phyloP scores from a whole-genome alignment of 1,140 invertebrate species.

The Drosophila mayri region DNA sequence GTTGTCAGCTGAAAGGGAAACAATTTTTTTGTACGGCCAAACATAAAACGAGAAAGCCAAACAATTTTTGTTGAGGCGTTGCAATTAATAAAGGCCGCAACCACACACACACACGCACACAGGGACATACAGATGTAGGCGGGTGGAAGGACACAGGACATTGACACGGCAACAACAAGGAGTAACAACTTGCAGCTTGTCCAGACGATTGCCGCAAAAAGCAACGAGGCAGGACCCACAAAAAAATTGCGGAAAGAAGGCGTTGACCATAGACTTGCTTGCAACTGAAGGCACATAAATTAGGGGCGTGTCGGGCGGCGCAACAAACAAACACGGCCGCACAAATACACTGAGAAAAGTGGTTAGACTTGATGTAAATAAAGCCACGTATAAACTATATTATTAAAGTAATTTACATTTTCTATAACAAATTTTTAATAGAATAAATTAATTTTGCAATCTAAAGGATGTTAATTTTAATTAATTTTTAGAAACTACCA shows the following conservation, averaged over 20 bases:
- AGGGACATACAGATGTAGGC: neutral
- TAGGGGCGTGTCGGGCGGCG: constrained; percentile 66
- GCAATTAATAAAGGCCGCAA: constrained; percentile 77
- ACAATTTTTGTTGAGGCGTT: constrained; percentile 77
- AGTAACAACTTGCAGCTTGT: constrained; percentile 44
- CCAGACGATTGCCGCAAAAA: constrained; percentile 39
- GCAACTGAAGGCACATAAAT: constrained; percentile 80
- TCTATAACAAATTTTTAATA: no score
- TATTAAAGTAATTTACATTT: neutral
- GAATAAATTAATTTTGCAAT: neutral
- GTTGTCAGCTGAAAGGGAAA: constrained; percentile 56
- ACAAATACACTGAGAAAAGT: constrained; percentile 14
- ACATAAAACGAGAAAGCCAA: constrained; percentile 64
- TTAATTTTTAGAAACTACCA: neutral
- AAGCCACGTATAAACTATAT: no score
- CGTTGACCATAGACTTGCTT: constrained; percentile 67
- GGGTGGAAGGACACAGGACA: constrained; percentile 59
- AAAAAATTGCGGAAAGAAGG: constrained; percentile 61
- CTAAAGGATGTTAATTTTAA: neutral
- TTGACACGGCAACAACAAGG: constrained; percentile 59
- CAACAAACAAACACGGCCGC: constrained; percentile 25
- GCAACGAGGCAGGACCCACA: constrained; percentile 27
- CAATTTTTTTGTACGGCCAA: constrained; percentile 40
- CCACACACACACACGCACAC: constrained; percentile 24
- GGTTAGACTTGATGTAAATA: neutral